Percentiles rank a stretch among this genome's conserved stretches.
These are phyloP conservation scores for Polydrusus tereticollis DNA, from an alignment of 2,888 invertebrate species.

Conservation along the genomic window DNA sequence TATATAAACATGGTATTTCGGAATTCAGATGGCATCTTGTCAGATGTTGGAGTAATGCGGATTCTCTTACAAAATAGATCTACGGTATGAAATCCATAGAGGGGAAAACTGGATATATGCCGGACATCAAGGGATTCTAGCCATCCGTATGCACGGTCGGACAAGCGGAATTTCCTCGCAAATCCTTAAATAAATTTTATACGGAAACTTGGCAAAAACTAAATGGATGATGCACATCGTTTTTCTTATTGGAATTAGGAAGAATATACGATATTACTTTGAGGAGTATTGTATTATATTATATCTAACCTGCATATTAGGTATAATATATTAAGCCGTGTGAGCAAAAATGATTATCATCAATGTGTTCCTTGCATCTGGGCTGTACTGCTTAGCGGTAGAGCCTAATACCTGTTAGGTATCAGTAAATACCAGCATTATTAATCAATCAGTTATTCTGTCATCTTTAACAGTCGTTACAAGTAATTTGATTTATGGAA, in stretches of 20 bases:
- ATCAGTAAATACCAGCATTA: no score
- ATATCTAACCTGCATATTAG: no score
- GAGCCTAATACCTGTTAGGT: no score
- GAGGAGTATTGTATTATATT: no score
- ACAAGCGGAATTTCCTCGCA: conserved; percentile 13
- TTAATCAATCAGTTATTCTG: no score
- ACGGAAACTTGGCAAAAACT: background rate
- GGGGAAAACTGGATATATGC: conserved; percentile 53
- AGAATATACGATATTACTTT: no score
- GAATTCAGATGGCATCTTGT: conserved; percentile 38
- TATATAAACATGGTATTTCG: conserved; percentile 16
- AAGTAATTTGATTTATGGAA: no score
- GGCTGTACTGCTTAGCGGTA: no score
- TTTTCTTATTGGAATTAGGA: background rate
- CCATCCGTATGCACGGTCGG: conserved; percentile 28
- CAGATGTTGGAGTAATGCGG: conserved; percentile 20
- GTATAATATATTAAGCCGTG: no score
- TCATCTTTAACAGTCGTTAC: no score
- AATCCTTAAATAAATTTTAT: conserved; percentile 6
- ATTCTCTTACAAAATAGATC: conserved; percentile 38
- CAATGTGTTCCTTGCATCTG: no score
- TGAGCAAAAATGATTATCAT: no score
- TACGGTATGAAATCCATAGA: conserved; percentile 55
- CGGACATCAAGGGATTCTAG: conserved; percentile 51
- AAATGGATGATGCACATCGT: background rate